Conservation (phyloP, 1,140 invertebrate species). For the Ladona fulva region DNA sequence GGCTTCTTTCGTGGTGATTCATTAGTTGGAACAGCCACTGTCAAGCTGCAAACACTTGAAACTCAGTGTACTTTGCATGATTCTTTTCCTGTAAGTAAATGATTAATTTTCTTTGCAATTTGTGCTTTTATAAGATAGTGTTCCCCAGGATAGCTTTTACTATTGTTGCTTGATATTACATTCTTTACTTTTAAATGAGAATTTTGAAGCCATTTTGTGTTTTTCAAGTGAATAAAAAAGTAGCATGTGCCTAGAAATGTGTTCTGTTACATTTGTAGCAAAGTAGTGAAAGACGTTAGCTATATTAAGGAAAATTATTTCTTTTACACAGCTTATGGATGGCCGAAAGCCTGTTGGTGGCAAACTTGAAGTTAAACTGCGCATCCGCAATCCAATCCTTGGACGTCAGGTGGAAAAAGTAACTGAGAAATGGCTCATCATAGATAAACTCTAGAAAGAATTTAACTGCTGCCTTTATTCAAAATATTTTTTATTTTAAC, state of each 20-base stretch:
- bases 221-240: too few species aligned
- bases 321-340: conserved; percentile 67
- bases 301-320: conserved; percentile 20
- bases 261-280: too few species aligned
- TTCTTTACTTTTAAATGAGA: too few species aligned
- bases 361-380: conserved; percentile 82
- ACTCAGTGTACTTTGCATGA: conserved; percentile 80
- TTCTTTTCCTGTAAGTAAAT: conserved; percentile 72
- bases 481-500: too few species aligned
- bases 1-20: conserved; percentile 81
- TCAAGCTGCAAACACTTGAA: conserved; percentile 80
- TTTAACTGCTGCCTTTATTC: too few species aligned
- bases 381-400: conserved; percentile 82
- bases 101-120: background rate
- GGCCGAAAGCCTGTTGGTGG: conserved; percentile 79
- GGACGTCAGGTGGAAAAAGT: conserved; percentile 84
- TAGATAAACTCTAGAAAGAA: conserved; percentile 28
- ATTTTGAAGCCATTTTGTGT: too few species aligned
- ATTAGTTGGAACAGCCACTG: conserved; percentile 70
- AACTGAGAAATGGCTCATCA: conserved; percentile 85
- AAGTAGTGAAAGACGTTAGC: too few species aligned
- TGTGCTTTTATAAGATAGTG: too few species aligned
- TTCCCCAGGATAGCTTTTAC: too few species aligned
- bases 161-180: too few species aligned
- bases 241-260: too few species aligned